Evolutionary conservation across 2,888 invertebrate species (phyloP), one percentile per base, ranked within the genome.

Genomic region (Sesia apiformis): DNA sequence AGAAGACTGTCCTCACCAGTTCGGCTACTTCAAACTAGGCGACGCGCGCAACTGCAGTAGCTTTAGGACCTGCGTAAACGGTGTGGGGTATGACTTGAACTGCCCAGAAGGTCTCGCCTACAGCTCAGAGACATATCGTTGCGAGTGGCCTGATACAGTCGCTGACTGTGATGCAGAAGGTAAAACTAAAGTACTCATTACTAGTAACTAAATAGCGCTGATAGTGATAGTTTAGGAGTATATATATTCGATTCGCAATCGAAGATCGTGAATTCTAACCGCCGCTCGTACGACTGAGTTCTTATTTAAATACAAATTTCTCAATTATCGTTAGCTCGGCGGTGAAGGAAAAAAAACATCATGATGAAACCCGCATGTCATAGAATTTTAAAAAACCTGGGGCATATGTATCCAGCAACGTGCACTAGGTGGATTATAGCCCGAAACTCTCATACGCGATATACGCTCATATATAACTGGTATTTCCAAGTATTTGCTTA

Each of bases 91-190:
- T 63, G 86, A 93, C 49, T 93, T 95, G 66, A 91, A 93, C 60
- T 97, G 97, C 70, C 96, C 96, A 0, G 96, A 95, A 67, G 96
- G 96, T 38, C 86, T 97, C 53, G 96, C 96, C 5, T 96, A 93
- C 83, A 94, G 93, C 75, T 87, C 92, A 2, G 91, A 91, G 6
- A 91, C 90, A 5, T 95, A 95, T 72, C 91, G 93, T 54, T 97
- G 97, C 75, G 96, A 97, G 60, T 97, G 96, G 96, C 95, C 96
- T 3, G 97, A 97, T 83, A 92, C 94, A 77, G 96, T 96, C 0
- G 77, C 91, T 3, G 93, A 93, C 56, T 96, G 96, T 67, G 94
- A 96, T 72, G 94, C 94, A 53, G 96, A 95, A 91, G 93, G 95
- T 94, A 79, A 62, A 23, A 46, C 23, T 23, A 23, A 23, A 23